phyloP scores from a whole-genome alignment of 2,797 vertebrate species.

The Sarcophilus harrisii region DNA sequence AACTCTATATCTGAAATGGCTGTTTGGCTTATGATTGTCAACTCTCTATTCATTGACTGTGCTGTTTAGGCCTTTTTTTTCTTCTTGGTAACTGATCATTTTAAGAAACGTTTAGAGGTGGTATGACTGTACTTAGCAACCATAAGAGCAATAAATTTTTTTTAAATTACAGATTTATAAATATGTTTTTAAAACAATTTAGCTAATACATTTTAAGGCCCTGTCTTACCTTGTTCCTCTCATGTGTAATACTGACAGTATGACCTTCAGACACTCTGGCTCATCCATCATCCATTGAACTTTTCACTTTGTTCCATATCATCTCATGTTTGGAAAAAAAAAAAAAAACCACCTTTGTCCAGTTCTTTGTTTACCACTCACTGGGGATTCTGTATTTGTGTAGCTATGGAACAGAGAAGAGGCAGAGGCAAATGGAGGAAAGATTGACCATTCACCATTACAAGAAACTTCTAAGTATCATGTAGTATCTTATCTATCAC shows the following conservation, averaged over 20 bases:
- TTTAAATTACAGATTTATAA: not conserved
- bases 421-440: constrained; percentile 81
- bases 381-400: constrained; percentile 84
- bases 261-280: constrained; percentile 93
- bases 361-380: constrained; percentile 88
- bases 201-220: constrained; percentile 72
- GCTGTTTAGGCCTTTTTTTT: not conserved
- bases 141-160: not conserved
- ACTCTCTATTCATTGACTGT: not conserved
- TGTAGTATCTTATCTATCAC: constrained; percentile 89
- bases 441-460: constrained; percentile 89
- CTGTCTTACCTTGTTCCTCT: constrained; percentile 89
- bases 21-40: rapidly evolving
- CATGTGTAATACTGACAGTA: constrained; percentile 90
- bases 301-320: constrained; percentile 90
- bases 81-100: not conserved
- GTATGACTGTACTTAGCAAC: not conserved
- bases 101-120: not conserved
- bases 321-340: constrained; percentile 85
- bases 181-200: constrained; percentile 76
- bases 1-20: not conserved
- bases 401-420: constrained; percentile 62
- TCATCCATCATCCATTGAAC: constrained; percentile 99
- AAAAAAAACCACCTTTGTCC: constrained; percentile 88
- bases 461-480: constrained; percentile 88